A percentile compares a stretch with the other conserved stretches of the same genome.
These are phyloP conservation scores for Scaeva pyrastri DNA, from an alignment of 2,888 invertebrate genomes.

Conservation along the genomic window DNA sequence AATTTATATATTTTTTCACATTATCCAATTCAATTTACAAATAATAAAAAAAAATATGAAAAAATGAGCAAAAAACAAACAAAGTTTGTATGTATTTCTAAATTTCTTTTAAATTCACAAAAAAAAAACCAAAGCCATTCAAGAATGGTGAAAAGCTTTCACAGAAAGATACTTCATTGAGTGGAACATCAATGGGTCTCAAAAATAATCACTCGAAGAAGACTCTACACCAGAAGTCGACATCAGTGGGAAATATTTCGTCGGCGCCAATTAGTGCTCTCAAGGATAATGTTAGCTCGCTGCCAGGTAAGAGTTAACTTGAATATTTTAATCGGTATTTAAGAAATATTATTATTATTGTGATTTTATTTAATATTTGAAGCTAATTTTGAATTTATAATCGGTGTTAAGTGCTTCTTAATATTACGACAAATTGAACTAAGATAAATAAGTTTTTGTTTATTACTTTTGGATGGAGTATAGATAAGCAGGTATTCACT, in stretches of 20 bases:
- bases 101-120: slow-evolving; percentile 38
- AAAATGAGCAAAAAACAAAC: background rate
- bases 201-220: slow-evolving; percentile 79
- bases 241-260: slow-evolving; percentile 82
- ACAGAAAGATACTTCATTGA: slow-evolving; percentile 63
- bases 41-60: slow-evolving; percentile 23
- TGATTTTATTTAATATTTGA: no score
- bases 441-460: no score
- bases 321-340: background rate
- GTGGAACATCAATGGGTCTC: slow-evolving; percentile 55
- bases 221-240: slow-evolving; percentile 82
- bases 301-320: slow-evolving; percentile 85
- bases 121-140: slow-evolving; percentile 53
- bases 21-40: slow-evolving; percentile 12
- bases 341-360: no score
- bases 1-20: slow-evolving; percentile 32
- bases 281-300: slow-evolving; percentile 86
- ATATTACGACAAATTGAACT: no score
- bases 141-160: slow-evolving; percentile 62
- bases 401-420: no score
- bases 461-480: no score
- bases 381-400: no score
- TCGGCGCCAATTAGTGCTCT: slow-evolving; percentile 82
- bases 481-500: no score
- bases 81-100: slow-evolving; percentile 8